Evolutionary conservation across 2,888 invertebrate genomes (phyloP).

Genomic region (Drosophila helvetica): DNA sequence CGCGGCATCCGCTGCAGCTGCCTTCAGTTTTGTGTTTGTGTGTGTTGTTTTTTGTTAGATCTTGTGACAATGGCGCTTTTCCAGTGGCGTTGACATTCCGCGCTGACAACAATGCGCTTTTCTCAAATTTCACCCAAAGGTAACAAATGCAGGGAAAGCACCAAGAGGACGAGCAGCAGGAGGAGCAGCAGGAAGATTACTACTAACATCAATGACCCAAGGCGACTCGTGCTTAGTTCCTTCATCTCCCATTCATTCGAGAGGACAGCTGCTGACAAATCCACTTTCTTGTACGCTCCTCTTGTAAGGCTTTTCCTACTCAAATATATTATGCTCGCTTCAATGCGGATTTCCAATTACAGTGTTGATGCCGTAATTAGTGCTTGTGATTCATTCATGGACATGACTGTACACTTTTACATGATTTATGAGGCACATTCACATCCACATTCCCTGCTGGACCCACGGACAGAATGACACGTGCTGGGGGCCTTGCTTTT

Average conservation of each 20-base stretch:
- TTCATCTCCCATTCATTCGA: neutral
- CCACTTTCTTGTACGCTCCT: neutral
- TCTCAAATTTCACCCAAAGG: slow-evolving; percentile 27
- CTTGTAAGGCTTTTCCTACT: neutral
- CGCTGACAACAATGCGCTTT: slow-evolving; percentile 53
- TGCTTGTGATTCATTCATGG: slow-evolving; percentile 37
- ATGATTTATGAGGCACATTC: slow-evolving; percentile 47
- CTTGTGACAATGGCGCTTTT: slow-evolving; percentile 37
- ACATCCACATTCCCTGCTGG: slow-evolving; percentile 48
- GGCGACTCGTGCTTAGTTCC: slow-evolving; percentile 12
- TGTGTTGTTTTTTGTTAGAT: slow-evolving; percentile 43
- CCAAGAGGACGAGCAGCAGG: slow-evolving; percentile 16
- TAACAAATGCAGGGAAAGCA: slow-evolving; percentile 31
- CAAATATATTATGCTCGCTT: neutral
- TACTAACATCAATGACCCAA: slow-evolving; percentile 30
- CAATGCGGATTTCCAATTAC: slow-evolving; percentile 33
- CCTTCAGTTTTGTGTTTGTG: slow-evolving; percentile 26
- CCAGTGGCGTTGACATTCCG: slow-evolving; percentile 46
- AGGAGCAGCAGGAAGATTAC: slow-evolving; percentile 4
- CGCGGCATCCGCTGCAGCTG: slow-evolving; percentile 37
- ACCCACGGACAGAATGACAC: slow-evolving; percentile 42
- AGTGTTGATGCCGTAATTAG: slow-evolving; percentile 44
- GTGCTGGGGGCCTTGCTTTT: slow-evolving; percentile 36
- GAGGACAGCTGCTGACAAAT: slow-evolving; percentile 4
- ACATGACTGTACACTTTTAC: slow-evolving; percentile 31